Evolutionary conservation across 2,113 vertebrate genomes (phyloP), one percentile per base, ranked within the genome.

Genomic region (Castor canadensis): DNA sequence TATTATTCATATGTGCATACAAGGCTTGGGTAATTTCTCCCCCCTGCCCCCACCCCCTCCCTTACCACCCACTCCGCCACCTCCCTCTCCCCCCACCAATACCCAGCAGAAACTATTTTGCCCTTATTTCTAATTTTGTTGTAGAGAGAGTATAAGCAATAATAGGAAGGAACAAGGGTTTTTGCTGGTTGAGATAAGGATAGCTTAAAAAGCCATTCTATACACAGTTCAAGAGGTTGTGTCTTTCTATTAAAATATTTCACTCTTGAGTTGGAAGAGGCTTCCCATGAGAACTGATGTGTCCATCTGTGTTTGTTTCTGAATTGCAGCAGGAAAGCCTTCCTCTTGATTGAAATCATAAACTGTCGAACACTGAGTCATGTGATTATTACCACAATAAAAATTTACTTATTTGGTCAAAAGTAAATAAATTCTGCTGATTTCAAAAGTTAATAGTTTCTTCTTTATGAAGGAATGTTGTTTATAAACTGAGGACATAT

Each of bases 201-300:
- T n/a, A n/a, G 32, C 43, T 75, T 64, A 56, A 11, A 45, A 60
- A 75, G 22, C 22, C 7, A 35, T 52, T 64, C 16, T 58, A 12
- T 13, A n/a, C 0, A 15, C 71, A 52, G 15, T 64, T 71, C 58
- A 64, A 20, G 77, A 76, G 38, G 10, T 8, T 52, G 89, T 83
- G 58, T 81, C 40, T 90, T 87, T 89, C 11, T 89, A 38, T 84
- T 69, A 72, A 75, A 13, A 30, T 77, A 45, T 89, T 87, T 93
- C 45, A 71, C 9, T 16, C 28, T 84, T 66, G 80, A 30, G 2
- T 35, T 72, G 15, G 28, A 77, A 47, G 47, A 82, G 24, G 22
- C 16, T 60, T 86, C n/a, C 11, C 43, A 15, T 76, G 40, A 19
- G 54, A 77, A 40, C 19, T 54, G 49, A 62, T 67, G 12, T 38